Conservation (phyloP, 2,888 invertebrate genomes). For the Tenodera sinensis region DNA sequence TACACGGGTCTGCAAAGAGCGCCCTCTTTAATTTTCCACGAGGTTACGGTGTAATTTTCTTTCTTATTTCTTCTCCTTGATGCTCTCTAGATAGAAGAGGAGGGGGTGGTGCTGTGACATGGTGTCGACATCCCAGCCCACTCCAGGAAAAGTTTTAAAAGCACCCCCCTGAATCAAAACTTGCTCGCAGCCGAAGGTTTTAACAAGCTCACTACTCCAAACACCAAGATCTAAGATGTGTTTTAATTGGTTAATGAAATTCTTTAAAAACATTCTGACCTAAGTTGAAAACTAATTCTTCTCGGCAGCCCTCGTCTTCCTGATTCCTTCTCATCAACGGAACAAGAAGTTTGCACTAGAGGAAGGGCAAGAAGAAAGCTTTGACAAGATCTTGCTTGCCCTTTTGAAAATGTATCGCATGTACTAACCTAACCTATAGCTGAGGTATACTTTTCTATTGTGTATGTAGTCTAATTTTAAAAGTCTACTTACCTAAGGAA, state of each 20-base stretch:
- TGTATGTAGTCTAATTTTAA: too few relatives aligned
- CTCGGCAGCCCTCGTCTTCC: neutral
- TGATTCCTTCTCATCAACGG: neutral
- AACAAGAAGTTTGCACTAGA: neutral
- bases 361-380: neutral
- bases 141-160: neutral
- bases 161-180: neutral
- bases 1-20: neutral
- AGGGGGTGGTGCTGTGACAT: neutral
- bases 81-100: neutral
- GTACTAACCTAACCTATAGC: too few relatives aligned
- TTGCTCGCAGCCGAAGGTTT: neutral
- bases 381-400: neutral
- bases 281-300: neutral
- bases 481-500: too few relatives aligned
- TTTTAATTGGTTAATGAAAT: neutral
- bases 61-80: neutral
- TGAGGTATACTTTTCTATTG: too few relatives aligned
- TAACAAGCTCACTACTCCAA: neutral
- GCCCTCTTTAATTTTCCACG: neutral
- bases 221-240: neutral
- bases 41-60: neutral
- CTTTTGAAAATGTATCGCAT: neutral
- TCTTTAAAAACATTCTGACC: neutral
- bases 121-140: neutral